Conservation (phyloP, 2,888 invertebrate species). For the Conistra vaccinii region DNA sequence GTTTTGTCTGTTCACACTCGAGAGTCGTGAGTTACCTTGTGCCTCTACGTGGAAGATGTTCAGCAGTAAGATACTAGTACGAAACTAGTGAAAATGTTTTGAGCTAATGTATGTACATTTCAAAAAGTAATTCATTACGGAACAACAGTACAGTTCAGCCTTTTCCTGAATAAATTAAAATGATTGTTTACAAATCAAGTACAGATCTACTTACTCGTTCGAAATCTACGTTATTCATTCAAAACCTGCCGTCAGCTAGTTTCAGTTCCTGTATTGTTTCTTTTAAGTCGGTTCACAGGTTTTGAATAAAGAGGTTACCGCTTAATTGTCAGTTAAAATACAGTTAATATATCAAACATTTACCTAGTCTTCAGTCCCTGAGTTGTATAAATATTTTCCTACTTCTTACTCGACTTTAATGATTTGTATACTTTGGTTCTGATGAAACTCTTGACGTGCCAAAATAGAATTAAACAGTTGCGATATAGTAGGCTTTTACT, state of each 20-base stretch:
- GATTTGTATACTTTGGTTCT: constrained; percentile 91
- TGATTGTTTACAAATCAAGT: constrained; percentile 73
- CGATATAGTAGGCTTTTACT: constrained; percentile 90
- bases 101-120: constrained; percentile 81
- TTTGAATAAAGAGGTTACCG: constrained; percentile 88
- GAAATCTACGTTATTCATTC: constrained; percentile 88
- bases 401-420: constrained; percentile 90
- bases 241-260: constrained; percentile 88
- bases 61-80: constrained; percentile 66
- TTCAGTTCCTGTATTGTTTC: constrained; percentile 86
- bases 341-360: constrained; percentile 91
- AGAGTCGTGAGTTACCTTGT: constrained; percentile 64
- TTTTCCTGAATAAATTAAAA: constrained; percentile 77
- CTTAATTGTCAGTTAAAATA: constrained; percentile 89
- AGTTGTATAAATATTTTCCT: constrained; percentile 90
- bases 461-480: constrained; percentile 91
- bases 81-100: constrained; percentile 69
- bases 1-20: constrained; percentile 57
- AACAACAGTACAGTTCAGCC: constrained; percentile 82
- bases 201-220: constrained; percentile 83
- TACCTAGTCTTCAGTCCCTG: constrained; percentile 91
- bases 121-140: constrained; percentile 78
- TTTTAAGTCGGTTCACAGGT: constrained; percentile 87
- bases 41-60: constrained; percentile 71
- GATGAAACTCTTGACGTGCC: constrained; percentile 90